Percentiles rank a stretch among this genome's conserved stretches.
Evolutionary conservation across 2,888 invertebrate species (phyloP).

Genomic region (Tyria jacobaeae): DNA sequence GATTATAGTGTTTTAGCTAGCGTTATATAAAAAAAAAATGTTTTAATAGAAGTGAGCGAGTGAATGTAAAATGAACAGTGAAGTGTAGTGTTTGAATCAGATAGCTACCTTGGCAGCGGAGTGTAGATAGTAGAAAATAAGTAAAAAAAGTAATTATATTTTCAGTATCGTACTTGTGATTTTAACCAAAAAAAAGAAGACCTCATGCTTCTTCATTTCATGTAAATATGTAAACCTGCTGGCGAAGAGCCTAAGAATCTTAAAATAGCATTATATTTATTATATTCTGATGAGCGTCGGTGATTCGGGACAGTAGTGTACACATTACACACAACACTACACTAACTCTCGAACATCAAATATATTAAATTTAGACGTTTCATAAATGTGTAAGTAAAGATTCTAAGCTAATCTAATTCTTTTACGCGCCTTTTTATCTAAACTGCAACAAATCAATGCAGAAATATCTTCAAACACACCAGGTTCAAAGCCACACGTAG

Average conservation of each 20-base stretch:
- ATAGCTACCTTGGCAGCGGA: slow-evolving; percentile 54
- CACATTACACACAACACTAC: too few relatives aligned
- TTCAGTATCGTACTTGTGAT: slow-evolving; percentile 82
- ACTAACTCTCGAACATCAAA: neutral
- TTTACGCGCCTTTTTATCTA: slow-evolving; percentile 34
- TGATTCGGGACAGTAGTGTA: neutral
- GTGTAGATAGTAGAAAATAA: slow-evolving; percentile 64
- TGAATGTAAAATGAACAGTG: slow-evolving; percentile 36
- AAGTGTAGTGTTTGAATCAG: slow-evolving; percentile 42
- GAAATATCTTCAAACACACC: neutral
- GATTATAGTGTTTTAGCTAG: slow-evolving; percentile 5
- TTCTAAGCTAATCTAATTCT: slow-evolving; percentile 31
- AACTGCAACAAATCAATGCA: slow-evolving; percentile 13
- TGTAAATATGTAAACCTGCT: slow-evolving; percentile 66
- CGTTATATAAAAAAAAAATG: slow-evolving; percentile 14
- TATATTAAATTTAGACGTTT: neutral
- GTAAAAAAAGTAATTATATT: slow-evolving; percentile 70
- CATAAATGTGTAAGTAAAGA: slow-evolving; percentile 15
- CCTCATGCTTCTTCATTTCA: slow-evolving; percentile 71
- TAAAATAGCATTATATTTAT: neutral
- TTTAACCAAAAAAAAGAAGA: slow-evolving; percentile 80
- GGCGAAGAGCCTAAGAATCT: slow-evolving; percentile 24
- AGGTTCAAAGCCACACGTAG: neutral
- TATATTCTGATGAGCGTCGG: neutral
- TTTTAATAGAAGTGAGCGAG: slow-evolving; percentile 36